phyloP scores from a whole-genome alignment of 1,140 invertebrate species.

The Trypoxylus dichotomus region DNA sequence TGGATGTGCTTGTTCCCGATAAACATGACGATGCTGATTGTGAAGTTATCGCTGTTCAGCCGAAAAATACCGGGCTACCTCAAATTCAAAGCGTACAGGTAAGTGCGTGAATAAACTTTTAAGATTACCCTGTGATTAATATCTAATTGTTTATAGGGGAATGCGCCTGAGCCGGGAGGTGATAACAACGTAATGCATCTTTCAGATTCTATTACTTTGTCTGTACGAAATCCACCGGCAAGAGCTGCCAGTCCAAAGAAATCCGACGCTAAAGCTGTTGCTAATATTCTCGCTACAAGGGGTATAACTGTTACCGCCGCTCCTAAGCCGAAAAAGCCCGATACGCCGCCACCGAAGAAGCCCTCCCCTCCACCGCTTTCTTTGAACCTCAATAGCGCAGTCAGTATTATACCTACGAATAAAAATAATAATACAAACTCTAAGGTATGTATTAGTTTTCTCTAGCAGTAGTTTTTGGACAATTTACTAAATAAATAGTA shows the following conservation, averaged over 20 bases:
- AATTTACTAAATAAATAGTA: neutral
- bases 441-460: constrained; percentile 26
- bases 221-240: constrained; percentile 58
- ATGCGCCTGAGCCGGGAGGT: constrained; percentile 42
- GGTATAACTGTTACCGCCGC: constrained; percentile 72
- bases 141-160: constrained; percentile 38
- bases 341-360: constrained; percentile 43
- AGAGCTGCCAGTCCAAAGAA: constrained; percentile 55
- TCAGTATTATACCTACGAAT: constrained; percentile 66
- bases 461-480: neutral
- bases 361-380: constrained; percentile 41
- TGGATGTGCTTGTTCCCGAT: constrained; percentile 60
- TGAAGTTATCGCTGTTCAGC: constrained; percentile 71
- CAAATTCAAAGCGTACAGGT: constrained; percentile 74
- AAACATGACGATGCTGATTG: constrained; percentile 65
- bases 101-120: constrained; percentile 12
- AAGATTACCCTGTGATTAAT: neutral
- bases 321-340: constrained; percentile 48
- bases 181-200: constrained; percentile 63
- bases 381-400: constrained; percentile 71
- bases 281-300: constrained; percentile 71
- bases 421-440: constrained; percentile 37
- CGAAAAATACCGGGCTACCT: constrained; percentile 69
- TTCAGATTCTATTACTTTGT: constrained; percentile 67
- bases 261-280: constrained; percentile 70